Base-by-base conservation (phyloP, 1,140 invertebrate species). In the Gonatopus flavifemur region DNA sequence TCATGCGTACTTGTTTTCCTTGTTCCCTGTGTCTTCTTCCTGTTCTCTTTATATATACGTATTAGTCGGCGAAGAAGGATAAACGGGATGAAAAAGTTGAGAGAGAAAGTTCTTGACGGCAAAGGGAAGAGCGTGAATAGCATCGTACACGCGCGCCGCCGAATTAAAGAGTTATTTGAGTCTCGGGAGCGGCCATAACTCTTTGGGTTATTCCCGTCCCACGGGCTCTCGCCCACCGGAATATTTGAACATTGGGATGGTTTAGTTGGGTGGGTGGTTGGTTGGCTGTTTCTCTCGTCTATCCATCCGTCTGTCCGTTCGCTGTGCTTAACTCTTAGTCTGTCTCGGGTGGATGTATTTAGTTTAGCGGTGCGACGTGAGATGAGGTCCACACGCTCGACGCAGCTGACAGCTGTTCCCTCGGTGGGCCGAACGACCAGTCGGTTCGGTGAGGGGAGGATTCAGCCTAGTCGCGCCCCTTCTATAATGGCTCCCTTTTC, bases 111-210 rank as follows among this genome's bases (percentile, higher is more conserved):
- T 30, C 12, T 42, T 10, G 12, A 30, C 16, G 15, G 15, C 7
- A 19, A 36, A 33, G 58, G 61, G 51, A 57, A 54, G 32, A 61
- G 54, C 33, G 35, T 46, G 59, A 61, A 45, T 49, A 62, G 52
- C 12, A 28, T 28, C 59, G 49, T 54, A 57, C 59, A 61, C 59
- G 60, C 49, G 58, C 58, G 65, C 68, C 66, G 64, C 67, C 62
- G 73, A 69, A 78, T 77, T 77, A 77, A 76, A 77, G 76, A 78
- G 75, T 78, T 78, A 77, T 78, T 78, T 75, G 74, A 77, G 74
- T 76, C 73, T 63, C 72, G 54, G 72, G 72, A 70, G 69, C 73
- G 64, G 74, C 76, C 74, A 78, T 78, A 78, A 78, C 57, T 78
- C 74, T 76, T 72, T 47, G 55, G 64, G 68, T 72, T 78, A 77